Evolutionary conservation across 2,113 vertebrate genomes (phyloP).

Genomic region (Prunella fulvescens): DNA sequence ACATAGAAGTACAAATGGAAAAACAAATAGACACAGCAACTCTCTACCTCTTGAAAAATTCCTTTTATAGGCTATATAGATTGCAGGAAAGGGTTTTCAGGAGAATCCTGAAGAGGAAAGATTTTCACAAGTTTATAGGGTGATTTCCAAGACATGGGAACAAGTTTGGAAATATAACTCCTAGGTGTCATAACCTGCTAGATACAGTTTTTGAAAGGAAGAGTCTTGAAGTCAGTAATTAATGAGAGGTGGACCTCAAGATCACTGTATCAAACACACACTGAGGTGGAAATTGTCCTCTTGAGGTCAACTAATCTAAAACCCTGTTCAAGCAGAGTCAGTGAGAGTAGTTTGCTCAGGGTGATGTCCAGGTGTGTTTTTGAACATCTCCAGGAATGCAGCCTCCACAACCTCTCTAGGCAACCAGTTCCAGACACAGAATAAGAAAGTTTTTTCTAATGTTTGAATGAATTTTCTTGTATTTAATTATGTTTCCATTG

Average conservation of each 20-base stretch:
- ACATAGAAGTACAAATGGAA: not conserved
- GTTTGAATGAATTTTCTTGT: not conserved
- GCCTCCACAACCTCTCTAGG: not conserved
- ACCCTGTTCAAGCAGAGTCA: not conserved
- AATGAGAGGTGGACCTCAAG: not conserved
- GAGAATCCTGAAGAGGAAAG: not conserved
- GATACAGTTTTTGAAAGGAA: not conserved
- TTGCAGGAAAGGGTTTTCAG: not conserved
- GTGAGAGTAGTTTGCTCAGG: not conserved
- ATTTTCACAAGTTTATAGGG: not conserved
- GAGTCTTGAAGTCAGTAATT: not conserved
- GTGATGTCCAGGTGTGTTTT: not conserved
- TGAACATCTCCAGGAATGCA: not conserved
- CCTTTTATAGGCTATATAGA: not conserved
- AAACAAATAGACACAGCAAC: not conserved
- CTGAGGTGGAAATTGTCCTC: not conserved
- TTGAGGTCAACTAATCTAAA: not conserved
- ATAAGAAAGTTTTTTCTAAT: not conserved
- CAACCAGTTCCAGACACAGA: not conserved
- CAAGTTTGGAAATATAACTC: not conserved
- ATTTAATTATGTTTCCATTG: not conserved
- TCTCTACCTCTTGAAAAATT: not conserved
- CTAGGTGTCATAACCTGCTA: not conserved
- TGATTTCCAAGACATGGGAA: not conserved
- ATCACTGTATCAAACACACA: not conserved